Percentiles rank a stretch among this genome's conserved stretches.
Evolutionary conservation across 1,140 invertebrate genomes (phyloP).

Genomic region (Drosophila virilis): DNA sequence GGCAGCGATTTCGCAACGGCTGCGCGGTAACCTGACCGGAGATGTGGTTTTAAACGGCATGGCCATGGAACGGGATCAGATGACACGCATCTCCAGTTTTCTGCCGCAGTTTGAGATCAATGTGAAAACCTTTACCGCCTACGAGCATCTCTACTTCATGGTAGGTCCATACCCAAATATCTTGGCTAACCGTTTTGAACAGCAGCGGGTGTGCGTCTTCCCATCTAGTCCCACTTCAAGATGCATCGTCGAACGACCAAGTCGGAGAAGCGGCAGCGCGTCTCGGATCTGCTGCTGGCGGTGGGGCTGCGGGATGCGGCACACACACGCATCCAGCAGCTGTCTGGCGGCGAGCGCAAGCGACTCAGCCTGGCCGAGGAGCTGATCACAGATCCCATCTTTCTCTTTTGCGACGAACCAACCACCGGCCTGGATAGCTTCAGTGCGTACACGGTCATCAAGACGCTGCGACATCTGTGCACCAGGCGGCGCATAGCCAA

Average conservation of each 20-base stretch:
- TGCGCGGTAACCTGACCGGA: constrained; percentile 87
- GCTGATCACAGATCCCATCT: constrained; percentile 90
- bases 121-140: constrained; percentile 88
- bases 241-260: constrained; percentile 85
- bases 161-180: constrained; percentile 83
- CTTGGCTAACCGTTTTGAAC: not conserved
- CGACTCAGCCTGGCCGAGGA: constrained; percentile 94
- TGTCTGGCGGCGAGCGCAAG: constrained; percentile 95
- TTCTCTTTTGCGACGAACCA: constrained; percentile 93
- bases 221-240: constrained; percentile 86
- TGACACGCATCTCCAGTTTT: constrained; percentile 89
- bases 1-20: constrained; percentile 88
- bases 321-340: constrained; percentile 87
- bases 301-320: constrained; percentile 89
- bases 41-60: constrained; percentile 89
- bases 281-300: constrained; percentile 85
- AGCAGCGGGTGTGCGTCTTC: constrained; percentile 3
- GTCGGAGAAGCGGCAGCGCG: constrained; percentile 82
- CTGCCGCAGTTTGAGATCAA: constrained; percentile 90
- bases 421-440: constrained; percentile 94
- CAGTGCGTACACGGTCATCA: constrained; percentile 90
- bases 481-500: constrained; percentile 66
- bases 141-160: constrained; percentile 91
- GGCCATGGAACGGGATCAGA: constrained; percentile 86
- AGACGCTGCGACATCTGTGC: constrained; percentile 86